These are phyloP conservation scores for Trichopria drosophilae DNA, from an alignment of 2,888 invertebrate genomes.

Conservation along the genomic window DNA sequence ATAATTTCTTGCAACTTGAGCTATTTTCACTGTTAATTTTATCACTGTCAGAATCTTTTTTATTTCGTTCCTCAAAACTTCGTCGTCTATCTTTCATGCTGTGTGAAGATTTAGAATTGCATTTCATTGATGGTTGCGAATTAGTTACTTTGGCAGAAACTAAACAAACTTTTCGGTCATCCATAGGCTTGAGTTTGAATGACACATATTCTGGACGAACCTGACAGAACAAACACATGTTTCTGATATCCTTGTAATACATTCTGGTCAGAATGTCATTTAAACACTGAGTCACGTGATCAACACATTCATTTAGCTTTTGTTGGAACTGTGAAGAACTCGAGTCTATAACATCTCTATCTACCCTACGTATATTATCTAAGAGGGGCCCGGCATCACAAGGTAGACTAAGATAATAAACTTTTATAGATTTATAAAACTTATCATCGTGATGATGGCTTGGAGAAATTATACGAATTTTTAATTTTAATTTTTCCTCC, in stretches of 20 bases:
- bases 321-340: slow-evolving; percentile 29
- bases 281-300: slow-evolving; percentile 35
- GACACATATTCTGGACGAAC: slow-evolving; percentile 38
- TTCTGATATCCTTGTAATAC: slow-evolving; percentile 7
- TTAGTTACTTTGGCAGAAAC: slow-evolving; percentile 39
- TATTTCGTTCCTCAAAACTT: too few relatives aligned
- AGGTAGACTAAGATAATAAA: too few relatives aligned
- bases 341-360: slow-evolving; percentile 26
- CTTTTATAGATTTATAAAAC: too few relatives aligned
- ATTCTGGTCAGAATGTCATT: slow-evolving; percentile 34
- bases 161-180: slow-evolving; percentile 29
- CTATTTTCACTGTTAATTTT: too few relatives aligned
- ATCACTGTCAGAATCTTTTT: too few relatives aligned
- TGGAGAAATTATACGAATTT: too few relatives aligned
- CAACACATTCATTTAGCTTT: slow-evolving; percentile 31
- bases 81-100: too few relatives aligned
- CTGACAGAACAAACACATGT: slow-evolving; percentile 35
- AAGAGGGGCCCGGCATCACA: slow-evolving; percentile 34
- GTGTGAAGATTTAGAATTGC: too few relatives aligned
- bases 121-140: slow-evolving; percentile 27
- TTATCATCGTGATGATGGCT: too few relatives aligned
- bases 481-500: too few relatives aligned
- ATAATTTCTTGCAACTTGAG: too few relatives aligned
- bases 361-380: slow-evolving; percentile 33
- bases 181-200: slow-evolving; percentile 35